A percentile compares a stretch with the other conserved stretches of the same genome.
These are phyloP conservation scores for Lycocorax pyrrhopterus DNA, from an alignment of 2,113 vertebrate genomes.

Conservation along the genomic window DNA sequence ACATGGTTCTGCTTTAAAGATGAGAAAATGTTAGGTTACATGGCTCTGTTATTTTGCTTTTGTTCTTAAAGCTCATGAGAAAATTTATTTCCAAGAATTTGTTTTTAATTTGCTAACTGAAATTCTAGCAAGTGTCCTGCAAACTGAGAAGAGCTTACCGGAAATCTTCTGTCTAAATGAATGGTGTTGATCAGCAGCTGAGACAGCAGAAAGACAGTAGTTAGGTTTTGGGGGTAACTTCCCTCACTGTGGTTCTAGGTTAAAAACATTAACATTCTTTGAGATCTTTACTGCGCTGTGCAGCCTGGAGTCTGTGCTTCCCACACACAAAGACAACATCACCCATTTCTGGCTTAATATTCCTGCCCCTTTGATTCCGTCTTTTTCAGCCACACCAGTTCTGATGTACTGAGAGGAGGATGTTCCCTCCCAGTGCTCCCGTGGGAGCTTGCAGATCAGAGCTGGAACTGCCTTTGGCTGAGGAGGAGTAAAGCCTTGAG, in stretches of 20 bases:
- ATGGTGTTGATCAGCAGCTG: background rate
- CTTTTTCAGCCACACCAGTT: background rate
- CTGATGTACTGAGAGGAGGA: background rate
- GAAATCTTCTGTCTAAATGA: background rate
- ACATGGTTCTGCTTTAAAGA: background rate
- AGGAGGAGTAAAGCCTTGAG: background rate
- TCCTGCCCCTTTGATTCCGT: background rate
- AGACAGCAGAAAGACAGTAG: background rate
- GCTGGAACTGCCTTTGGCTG: background rate
- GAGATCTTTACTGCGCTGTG: background rate
- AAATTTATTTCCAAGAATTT: background rate
- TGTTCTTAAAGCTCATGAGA: background rate
- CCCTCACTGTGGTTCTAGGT: background rate
- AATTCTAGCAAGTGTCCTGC: background rate
- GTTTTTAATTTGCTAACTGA: background rate
- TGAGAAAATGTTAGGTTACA: background rate
- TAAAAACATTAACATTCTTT: background rate
- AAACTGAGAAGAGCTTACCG: background rate
- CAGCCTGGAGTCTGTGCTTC: background rate
- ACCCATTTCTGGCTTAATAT: background rate
- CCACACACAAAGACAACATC: background rate
- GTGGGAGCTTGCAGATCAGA: background rate
- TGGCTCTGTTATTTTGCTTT: background rate
- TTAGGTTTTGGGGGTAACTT: background rate
- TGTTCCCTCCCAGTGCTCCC: background rate